phyloP scores from a whole-genome alignment of 35 echinoderm and acorn worm species.

The Ophiothrix spiculata region DNA sequence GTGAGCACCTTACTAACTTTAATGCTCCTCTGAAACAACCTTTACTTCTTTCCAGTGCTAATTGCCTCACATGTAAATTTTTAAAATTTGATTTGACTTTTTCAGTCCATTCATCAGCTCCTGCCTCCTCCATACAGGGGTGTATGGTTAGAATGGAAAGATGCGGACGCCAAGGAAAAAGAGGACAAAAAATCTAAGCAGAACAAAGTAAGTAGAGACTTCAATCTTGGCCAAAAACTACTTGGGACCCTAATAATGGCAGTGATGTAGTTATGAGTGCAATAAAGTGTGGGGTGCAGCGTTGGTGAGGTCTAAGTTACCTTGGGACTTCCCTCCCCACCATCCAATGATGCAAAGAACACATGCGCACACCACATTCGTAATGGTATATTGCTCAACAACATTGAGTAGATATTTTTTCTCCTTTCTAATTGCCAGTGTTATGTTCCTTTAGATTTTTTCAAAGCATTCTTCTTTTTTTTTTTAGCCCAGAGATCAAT shows the following conservation, averaged over 20 bases:
- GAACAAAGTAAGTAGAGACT: conserved; percentile 65
- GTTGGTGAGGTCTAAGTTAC: not conserved
- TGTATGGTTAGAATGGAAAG: conserved; percentile 88
- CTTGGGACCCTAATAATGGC: not conserved
- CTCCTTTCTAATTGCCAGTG: not conserved
- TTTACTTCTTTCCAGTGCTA: too few relatives aligned
- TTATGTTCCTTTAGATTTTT: not conserved
- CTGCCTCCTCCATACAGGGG: conserved; percentile 82
- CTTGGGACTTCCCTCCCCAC: not conserved
- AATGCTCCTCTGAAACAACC: too few relatives aligned
- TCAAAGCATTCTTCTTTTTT: not conserved
- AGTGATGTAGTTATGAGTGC: not conserved
- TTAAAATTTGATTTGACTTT: too few relatives aligned
- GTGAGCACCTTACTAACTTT: too few relatives aligned
- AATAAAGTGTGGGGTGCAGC: too few relatives aligned
- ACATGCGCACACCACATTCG: too few relatives aligned
- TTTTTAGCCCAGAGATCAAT: not conserved
- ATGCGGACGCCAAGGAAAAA: conserved; percentile 72
- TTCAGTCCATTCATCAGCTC: conserved; percentile 85
- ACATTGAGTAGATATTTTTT: not conserved
- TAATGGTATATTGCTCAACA: too few relatives aligned
- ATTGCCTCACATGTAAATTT: too few relatives aligned
- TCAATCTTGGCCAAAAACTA: not conserved
- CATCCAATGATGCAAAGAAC: too few relatives aligned
- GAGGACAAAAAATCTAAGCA: conserved; percentile 69